Base-by-base conservation (phyloP, 2,888 invertebrate genomes). In the Drosophila mettleri region DNA sequence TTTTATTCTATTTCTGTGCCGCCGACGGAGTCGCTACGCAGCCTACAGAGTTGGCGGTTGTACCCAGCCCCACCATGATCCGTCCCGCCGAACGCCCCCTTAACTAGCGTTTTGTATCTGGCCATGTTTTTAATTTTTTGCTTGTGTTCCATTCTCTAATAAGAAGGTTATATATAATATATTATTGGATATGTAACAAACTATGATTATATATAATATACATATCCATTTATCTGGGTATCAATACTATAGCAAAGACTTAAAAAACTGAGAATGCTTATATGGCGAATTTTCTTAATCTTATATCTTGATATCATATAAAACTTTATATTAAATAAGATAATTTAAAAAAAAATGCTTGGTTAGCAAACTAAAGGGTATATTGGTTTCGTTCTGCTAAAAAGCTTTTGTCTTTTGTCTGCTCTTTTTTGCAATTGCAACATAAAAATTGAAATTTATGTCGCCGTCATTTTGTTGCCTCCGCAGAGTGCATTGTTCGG, bases 361-460 rank as follows among this genome's bases (percentile, higher is more conserved):
- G 18, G 18, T 5, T 27, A 27, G 45, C n/a, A n/a, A n/a, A n/a
- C n/a, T n/a, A 9, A 27, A 45, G 52, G 9, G 52, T 29, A 52
- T 38, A 2, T 20, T 2, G 2, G 14, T 1, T 18, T 38, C 38
- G 18, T 1, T 12, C 7, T 0, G 8, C 9, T 14, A 14, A 4
- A 5, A 2, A 9, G 18, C 14, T n/a, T 27, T 52, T 52, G 14
- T 1, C 18, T 18, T 2, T 60, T 45, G 38, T 51, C 20, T 57
- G n/a, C n/a, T 57, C 51, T 29, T 62, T 74, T 74, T 74, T 74
- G 79, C 83, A 78, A 62, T 69, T 74, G 82, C 85, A 74, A 73
- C 80, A 82, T 72, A 69, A 85, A 84, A 86, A 84, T 82, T 73
- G 72, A 87, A 86, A 87, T 86, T 88, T 86, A 86, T 88, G 88